Base-by-base conservation (phyloP, 2,888 invertebrate genomes). In the Rambutsinella grinnellia region DNA sequence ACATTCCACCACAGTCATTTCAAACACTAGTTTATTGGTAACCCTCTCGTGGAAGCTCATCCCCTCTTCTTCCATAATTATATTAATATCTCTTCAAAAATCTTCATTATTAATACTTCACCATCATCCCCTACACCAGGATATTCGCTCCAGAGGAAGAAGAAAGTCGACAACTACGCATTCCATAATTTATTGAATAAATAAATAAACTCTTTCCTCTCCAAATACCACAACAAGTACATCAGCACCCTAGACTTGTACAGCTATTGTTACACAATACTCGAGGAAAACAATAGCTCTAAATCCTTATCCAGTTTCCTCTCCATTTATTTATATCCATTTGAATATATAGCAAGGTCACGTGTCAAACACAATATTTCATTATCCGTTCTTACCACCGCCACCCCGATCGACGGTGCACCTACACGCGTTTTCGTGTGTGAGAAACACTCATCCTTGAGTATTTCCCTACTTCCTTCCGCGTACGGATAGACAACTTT, bases 1-100 rank as follows among this genome's bases (percentile, higher is more conserved):
- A 76, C 51, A 71, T 83, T 71, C 83, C 83, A 36, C 80, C 76
- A 23, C 74, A 78, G 74, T 80, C 82, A 23, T 80, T 82, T 36
- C 82, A 82, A 76, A 83, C 83, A 6, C 65, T 83, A 62, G 61
- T 83, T 65, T 83, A 83, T 67, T 71, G 72, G 72, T 72, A 53
- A 72, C 24, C 47, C n/a, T 47, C 54, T 24, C 2, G 26, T 51
- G 51, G 8, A 17, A 49, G 49, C n/a, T 49, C 36, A 36, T n/a
- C 13, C 57, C 27, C 8, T 57, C 27, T 57, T 49, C 47, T 24
- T 3, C 49, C 63, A n/a, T 17, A 26, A 3, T 63, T 63, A 24
- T 28, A 63, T 51, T 63, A 63, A 27, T 28, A 63, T 27, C 46
- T 13, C 26, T 17, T n/a, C n/a, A 10, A 57, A 17, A 19, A 44